Conservation (phyloP, 2,113 vertebrate species). For the Pheucticus melanocephalus region DNA sequence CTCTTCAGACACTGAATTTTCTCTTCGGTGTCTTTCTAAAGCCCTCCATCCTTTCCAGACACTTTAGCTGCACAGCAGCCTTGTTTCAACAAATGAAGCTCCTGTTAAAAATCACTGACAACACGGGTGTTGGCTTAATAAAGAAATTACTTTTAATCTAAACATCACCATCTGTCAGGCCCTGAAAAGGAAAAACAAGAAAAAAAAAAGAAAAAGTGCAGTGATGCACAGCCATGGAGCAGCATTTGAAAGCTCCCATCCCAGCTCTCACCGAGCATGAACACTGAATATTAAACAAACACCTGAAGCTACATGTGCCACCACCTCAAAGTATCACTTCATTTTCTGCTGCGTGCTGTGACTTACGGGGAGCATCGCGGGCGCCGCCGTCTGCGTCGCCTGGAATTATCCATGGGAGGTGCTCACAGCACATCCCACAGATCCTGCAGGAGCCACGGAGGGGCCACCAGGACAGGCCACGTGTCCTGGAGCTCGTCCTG, state of each 20-base stretch:
- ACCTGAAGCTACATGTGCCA: slow-evolving; percentile 60
- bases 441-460: background rate
- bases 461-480: background rate
- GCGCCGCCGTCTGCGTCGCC: background rate
- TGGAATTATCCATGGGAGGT: slow-evolving; percentile 10
- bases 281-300: slow-evolving; percentile 47
- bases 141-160: slow-evolving; percentile 56
- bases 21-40: background rate
- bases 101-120: slow-evolving; percentile 43
- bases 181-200: background rate
- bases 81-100: background rate
- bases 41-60: background rate
- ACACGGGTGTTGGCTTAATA: slow-evolving; percentile 33
- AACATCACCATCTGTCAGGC: slow-evolving; percentile 53
- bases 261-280: background rate
- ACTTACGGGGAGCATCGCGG: background rate
- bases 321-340: slow-evolving; percentile 32
- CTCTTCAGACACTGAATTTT: background rate
- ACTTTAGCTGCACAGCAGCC: background rate
- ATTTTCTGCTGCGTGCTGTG: slow-evolving; percentile 13
- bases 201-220: background rate
- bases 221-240: background rate
- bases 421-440: background rate
- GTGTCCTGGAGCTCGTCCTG: background rate
- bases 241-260: slow-evolving; percentile 22